Evolutionary conservation across 2,797 vertebrate species (phyloP).

Genomic region (Meriones psammophilus): DNA sequence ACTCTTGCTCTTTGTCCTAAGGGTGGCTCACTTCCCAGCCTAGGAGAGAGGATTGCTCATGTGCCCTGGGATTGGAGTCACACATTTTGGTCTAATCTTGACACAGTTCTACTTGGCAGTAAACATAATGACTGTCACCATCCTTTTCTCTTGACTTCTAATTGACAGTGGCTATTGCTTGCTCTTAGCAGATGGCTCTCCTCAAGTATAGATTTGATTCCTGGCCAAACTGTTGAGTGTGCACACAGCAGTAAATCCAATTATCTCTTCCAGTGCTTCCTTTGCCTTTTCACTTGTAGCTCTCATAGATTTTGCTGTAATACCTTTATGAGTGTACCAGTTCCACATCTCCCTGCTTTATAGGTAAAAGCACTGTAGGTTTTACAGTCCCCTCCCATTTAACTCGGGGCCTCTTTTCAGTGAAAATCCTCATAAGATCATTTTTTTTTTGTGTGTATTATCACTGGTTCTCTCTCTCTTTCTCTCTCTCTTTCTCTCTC

Average conservation of each 20-base stretch:
- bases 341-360: not conserved
- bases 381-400: slow-evolving; percentile 11
- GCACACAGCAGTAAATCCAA: slow-evolving; percentile 49
- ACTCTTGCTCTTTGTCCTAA: not conserved
- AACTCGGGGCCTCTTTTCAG: not conserved
- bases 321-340: not conserved
- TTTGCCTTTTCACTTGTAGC: not conserved
- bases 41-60: not conserved
- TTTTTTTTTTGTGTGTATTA: not conserved
- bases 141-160: slow-evolving; percentile 35
- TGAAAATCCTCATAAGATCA: not conserved
- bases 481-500: not conserved
- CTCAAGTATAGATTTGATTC: slow-evolving; percentile 17
- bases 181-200: slow-evolving; percentile 46
- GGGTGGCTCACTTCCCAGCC: not conserved
- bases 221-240: not conserved
- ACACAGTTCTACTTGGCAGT: not conserved
- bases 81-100: not conserved
- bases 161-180: not conserved
- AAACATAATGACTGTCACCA: not conserved
- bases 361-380: not conserved
- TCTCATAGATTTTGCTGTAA: slow-evolving; percentile 22
- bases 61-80: not conserved
- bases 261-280: slow-evolving; percentile 5
- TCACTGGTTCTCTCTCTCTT: not conserved